Base-by-base conservation (phyloP, 1,140 invertebrate species). In the Anoplophora glabripennis region DNA sequence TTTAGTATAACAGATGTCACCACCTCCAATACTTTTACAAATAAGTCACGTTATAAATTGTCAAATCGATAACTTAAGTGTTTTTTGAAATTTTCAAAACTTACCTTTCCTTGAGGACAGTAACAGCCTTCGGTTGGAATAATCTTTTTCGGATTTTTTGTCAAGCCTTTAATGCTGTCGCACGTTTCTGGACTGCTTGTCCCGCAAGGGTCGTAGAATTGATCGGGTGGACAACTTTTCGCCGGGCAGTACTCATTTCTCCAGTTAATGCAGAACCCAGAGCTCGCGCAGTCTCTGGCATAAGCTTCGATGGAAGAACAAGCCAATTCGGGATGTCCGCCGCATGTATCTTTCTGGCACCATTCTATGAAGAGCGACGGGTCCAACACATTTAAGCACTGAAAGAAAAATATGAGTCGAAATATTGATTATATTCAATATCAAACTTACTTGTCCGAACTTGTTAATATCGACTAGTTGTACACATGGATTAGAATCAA, bases 51-150 rank as follows among this genome's bases (percentile, higher is more conserved):
- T n/a, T n/a, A n/a, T n/a, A n/a, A n/a, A n/a, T n/a, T n/a, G n/a
- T n/a, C n/a, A n/a, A n/a, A n/a, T n/a, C n/a, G n/a, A n/a, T n/a
- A n/a, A n/a, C n/a, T n/a, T n/a, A n/a, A n/a, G n/a, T n/a, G n/a
- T n/a, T n/a, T n/a, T 34, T 3, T 33, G 38, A 57, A 57, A 37
- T 9, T 11, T 34, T 9, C 2, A 34, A 12, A 1, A 62, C 58
- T 66, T 34, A 90, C 84, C 71, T 85, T 81, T 48, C 83, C 83
- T 41, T 81, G 69, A 1, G 88, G 86, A 79, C 92, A 96, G 80
- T 88, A 90, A 74, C 92, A 96, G 5, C 91, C 91, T 71, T 94
- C 92, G 21, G 78, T 79, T 5, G 74, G 75, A 51, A 73, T 75
- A 35, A 71, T 15, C 75, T 76, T 21, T 74, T 74, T 46, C 40